Percentiles rank a stretch among this genome's conserved stretches.
phyloP scores from a whole-genome alignment of 2,113 vertebrate genomes.

The Oreochromis aureus region DNA sequence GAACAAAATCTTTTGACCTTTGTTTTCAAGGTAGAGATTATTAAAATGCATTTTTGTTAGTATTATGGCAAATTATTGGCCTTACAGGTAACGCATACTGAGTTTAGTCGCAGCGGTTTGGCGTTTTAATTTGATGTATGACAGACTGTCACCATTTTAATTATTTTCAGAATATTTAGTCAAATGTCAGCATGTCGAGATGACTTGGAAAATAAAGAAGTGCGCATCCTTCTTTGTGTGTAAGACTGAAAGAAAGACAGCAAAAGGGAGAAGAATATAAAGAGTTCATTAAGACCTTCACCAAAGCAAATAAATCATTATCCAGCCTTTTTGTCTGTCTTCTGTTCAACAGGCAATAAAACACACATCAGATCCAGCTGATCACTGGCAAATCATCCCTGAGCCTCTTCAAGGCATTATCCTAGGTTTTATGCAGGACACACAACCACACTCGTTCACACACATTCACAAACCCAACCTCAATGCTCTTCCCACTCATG shows the following conservation, averaged over 20 bases:
- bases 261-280: neutral
- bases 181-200: neutral
- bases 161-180: neutral
- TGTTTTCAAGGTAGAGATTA: neutral
- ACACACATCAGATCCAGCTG: conserved; percentile 32
- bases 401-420: conserved; percentile 16
- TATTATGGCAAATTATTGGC: neutral
- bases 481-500: conserved; percentile 50
- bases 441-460: neutral
- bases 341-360: conserved; percentile 40
- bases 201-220: neutral
- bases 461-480: conserved; percentile 24
- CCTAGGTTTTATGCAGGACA: neutral
- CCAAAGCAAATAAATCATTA: conserved; percentile 6
- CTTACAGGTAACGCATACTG: neutral
- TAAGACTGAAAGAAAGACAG: neutral
- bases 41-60: neutral
- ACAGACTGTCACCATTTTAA: neutral
- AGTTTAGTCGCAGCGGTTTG: neutral
- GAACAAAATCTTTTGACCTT: neutral
- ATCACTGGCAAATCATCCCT: conserved; percentile 25
- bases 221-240: neutral
- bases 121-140: neutral
- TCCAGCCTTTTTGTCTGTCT: conserved; percentile 16
- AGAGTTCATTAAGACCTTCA: conserved; percentile 16